Conservation (phyloP, 2,888 invertebrate genomes). For the Tipula confusa region DNA sequence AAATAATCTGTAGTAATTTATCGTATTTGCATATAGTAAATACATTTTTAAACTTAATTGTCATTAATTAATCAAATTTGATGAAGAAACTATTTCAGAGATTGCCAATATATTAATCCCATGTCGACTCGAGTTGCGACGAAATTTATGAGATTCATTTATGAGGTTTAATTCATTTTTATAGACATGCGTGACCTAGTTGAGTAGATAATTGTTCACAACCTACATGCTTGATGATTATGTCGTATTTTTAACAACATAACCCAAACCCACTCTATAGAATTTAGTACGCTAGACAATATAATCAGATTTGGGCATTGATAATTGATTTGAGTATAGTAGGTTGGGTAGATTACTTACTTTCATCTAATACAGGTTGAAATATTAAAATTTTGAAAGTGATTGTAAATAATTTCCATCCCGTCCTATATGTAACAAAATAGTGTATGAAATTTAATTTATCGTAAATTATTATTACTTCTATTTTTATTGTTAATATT, state of each 20-base stretch:
- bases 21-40: not conserved
- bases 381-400: constrained; percentile 7
- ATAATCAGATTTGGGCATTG: not conserved
- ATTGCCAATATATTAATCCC: not conserved
- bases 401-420: not conserved
- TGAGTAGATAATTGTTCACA: not conserved
- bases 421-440: not conserved
- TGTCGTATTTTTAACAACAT: not conserved
- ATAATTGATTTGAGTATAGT: not conserved
- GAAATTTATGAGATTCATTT: not conserved
- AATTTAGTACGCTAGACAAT: not conserved
- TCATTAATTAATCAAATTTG: not conserved
- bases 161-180: not conserved
- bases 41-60: not conserved
- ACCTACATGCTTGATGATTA: not conserved
- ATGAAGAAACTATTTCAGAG: not conserved
- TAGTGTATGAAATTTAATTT: too few relatives aligned
- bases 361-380: not conserved
- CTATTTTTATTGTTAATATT: not conserved
- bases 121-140: not conserved
- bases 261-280: not conserved
- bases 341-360: not conserved
- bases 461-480: not conserved
- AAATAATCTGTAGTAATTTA: not conserved
- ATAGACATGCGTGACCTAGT: not conserved